These are phyloP conservation scores for Oxyruncus cristatus DNA, from an alignment of 2,113 vertebrate species.

Conservation along the genomic window DNA sequence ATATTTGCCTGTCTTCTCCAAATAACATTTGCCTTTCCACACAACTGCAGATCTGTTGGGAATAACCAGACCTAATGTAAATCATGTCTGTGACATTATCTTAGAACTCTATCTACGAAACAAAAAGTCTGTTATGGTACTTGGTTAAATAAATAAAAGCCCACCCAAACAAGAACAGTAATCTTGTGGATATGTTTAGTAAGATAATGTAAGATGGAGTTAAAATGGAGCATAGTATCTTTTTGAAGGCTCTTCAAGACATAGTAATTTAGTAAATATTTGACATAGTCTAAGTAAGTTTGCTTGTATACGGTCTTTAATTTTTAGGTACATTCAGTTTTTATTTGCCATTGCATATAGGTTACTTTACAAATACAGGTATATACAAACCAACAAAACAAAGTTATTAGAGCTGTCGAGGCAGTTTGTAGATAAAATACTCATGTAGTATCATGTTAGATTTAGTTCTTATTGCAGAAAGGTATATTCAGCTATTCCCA, in stretches of 20 bases:
- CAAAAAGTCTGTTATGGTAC: not conserved
- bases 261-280: not conserved
- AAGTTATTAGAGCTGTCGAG: not conserved
- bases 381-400: not conserved
- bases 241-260: not conserved
- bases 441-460: not conserved
- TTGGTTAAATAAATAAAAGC: not conserved
- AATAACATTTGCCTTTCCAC: not conserved
- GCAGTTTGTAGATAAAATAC: not conserved
- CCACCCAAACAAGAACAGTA: not conserved
- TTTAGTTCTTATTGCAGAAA: not conserved
- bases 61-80: not conserved
- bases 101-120: not conserved
- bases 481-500: not conserved
- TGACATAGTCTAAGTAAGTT: not conserved
- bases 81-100: not conserved
- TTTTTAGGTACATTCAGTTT: not conserved
- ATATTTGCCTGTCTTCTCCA: not conserved
- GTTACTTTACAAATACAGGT: not conserved
- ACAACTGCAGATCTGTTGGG: not conserved
- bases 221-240: not conserved
- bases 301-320: not conserved
- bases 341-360: not conserved
- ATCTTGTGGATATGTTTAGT: not conserved
- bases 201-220: not conserved